These are phyloP conservation scores for Gobio occitaniae DNA, from an alignment of 2,797 vertebrate genomes.

Conservation along the genomic window DNA sequence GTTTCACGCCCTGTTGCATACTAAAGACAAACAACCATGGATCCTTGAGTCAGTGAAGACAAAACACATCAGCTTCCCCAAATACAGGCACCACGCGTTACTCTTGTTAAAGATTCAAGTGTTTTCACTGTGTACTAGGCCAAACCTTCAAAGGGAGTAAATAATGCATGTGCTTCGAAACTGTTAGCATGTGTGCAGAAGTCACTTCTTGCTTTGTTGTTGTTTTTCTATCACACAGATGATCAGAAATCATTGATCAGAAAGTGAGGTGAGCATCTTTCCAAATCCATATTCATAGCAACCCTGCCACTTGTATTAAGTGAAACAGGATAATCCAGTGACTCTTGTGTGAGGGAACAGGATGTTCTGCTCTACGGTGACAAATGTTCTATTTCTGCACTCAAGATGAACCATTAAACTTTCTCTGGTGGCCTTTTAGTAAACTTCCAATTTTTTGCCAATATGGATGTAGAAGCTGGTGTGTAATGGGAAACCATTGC, in stretches of 20 bases:
- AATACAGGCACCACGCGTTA: not conserved
- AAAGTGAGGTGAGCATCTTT: not conserved
- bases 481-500: conserved; percentile 19
- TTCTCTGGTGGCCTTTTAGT: conserved; percentile 19
- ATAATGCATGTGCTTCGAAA: not conserved
- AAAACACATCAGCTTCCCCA: not conserved
- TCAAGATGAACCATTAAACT: conserved; percentile 10
- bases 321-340: not conserved
- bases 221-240: not conserved
- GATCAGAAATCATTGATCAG: not conserved
- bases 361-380: conserved; percentile 14
- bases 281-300: not conserved
- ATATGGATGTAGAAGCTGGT: not conserved
- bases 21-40: not conserved
- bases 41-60: conserved; percentile 13
- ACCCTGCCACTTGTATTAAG: not conserved
- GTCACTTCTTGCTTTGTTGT: not conserved
- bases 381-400: not conserved
- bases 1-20: not conserved
- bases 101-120: conserved; percentile 23
- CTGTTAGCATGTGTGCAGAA: not conserved
- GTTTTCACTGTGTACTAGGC: not conserved
- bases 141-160: conserved; percentile 6
- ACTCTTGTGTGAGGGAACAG: not conserved
- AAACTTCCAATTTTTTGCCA: not conserved